phyloP scores from a whole-genome alignment of 2,797 vertebrate species.

The Chloroceryle inda region DNA sequence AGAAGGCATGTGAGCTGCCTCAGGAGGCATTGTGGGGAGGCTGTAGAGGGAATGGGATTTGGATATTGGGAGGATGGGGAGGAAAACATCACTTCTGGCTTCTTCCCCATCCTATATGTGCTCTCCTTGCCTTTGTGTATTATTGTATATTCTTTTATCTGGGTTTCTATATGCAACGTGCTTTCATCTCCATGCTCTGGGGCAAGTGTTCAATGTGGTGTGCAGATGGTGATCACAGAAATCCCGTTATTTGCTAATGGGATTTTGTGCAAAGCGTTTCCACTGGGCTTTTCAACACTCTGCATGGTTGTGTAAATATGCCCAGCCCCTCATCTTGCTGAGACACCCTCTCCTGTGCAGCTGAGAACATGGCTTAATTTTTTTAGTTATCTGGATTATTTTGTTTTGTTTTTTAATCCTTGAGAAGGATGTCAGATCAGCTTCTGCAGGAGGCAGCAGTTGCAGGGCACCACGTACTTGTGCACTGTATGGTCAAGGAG shows the following conservation, averaged over 20 bases:
- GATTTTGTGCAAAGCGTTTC: conserved; percentile 51
- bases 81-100: conserved; percentile 30
- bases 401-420: not conserved
- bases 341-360: not conserved
- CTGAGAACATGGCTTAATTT: not conserved
- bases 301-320: not conserved
- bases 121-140: conserved; percentile 31
- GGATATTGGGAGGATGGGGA: not conserved
- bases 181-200: not conserved
- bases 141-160: conserved; percentile 59
- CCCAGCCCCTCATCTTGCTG: not conserved
- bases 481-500: fast-evolving
- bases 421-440: not conserved
- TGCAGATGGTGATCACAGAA: conserved; percentile 68
- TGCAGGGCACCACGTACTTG: not conserved
- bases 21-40: not conserved
- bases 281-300: conserved; percentile 23
- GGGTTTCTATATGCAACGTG: not conserved
- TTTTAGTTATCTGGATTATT: not conserved
- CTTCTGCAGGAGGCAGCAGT: not conserved
- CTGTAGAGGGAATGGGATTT: not conserved
- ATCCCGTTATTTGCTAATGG: conserved; percentile 67
- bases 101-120: not conserved
- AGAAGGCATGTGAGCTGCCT: not conserved
- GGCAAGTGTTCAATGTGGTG: conserved; percentile 41